Conservation (phyloP, 1,140 invertebrate genomes). For the Planococcus citri region DNA sequence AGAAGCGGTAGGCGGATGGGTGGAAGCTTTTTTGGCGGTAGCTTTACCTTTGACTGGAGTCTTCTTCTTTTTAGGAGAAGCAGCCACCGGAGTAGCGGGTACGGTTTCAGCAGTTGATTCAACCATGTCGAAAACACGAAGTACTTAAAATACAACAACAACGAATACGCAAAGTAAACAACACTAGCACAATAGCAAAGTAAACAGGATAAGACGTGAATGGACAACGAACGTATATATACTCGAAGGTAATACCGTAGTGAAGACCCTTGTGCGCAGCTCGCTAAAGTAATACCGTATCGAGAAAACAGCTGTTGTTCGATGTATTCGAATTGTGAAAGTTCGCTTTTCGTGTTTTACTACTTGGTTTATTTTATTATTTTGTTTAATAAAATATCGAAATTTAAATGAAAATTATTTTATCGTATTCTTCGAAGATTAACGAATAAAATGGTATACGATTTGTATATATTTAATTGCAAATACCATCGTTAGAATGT, state of each 20-base stretch:
- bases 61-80: conserved; percentile 20
- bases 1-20: conserved; percentile 27
- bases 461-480: neutral
- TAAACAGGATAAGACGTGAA: neutral
- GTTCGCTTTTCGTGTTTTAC: conserved; percentile 5
- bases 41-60: conserved; percentile 26
- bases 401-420: neutral
- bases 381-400: neutral
- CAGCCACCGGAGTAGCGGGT: conserved; percentile 21
- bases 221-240: neutral
- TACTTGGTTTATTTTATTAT: neutral
- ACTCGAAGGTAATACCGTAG: neutral
- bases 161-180: no score
- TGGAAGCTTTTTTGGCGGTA: conserved; percentile 25
- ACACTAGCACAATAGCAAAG: neutral
- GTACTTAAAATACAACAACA: no score
- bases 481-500: no score
- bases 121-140: neutral
- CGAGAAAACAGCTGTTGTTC: neutral
- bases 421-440: neutral
- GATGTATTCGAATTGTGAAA: neutral
- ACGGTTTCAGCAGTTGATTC: neutral
- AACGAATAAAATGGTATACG: neutral
- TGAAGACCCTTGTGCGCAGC: neutral
- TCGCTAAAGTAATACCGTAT: neutral